Percentiles rank a stretch among this genome's conserved stretches.
phyloP scores from a whole-genome alignment of 2,888 invertebrate genomes.

The Celastrina argiolus region DNA sequence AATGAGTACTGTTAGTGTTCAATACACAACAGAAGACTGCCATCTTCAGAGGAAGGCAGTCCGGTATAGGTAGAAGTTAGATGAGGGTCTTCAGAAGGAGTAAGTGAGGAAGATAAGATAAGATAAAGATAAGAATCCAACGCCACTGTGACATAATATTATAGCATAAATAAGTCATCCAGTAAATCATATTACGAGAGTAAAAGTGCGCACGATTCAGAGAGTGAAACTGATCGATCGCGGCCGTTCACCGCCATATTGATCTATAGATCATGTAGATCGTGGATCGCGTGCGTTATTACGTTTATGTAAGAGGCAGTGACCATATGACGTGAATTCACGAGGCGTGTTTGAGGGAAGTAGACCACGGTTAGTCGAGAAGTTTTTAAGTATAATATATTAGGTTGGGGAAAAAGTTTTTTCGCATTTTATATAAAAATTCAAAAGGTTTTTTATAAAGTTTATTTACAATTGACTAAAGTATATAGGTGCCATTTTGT shows the following conservation, averaged over 20 bases:
- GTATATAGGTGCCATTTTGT: too few species aligned
- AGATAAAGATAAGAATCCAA: too few species aligned
- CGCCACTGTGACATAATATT: constrained; percentile 24
- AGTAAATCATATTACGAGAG: constrained; percentile 30
- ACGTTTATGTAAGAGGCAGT: constrained; percentile 26
- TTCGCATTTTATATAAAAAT: too few species aligned
- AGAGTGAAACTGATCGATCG: constrained; percentile 41
- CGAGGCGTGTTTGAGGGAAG: constrained; percentile 8
- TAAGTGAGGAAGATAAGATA: too few species aligned
- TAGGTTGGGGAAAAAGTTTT: too few species aligned
- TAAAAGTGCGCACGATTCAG: constrained; percentile 33
- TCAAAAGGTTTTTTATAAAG: too few species aligned
- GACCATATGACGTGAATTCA: constrained; percentile 11
- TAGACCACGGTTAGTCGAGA: neutral
- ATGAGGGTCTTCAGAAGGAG: too few species aligned
- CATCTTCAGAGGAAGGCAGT: too few species aligned
- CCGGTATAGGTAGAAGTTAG: too few species aligned
- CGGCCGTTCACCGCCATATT: constrained; percentile 41
- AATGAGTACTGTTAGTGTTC: too few species aligned
- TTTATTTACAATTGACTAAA: too few species aligned
- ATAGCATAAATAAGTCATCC: constrained; percentile 16
- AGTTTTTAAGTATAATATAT: neutral
- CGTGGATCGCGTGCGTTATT: constrained; percentile 32
- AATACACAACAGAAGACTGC: too few species aligned
- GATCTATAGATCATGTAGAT: constrained; percentile 38